A percentile compares a stretch with the other conserved stretches of the same genome.
phyloP scores from a whole-genome alignment of 30 jellyfish, hydroid and myxozoan genomes.

The Clytia hemisphaerica region DNA sequence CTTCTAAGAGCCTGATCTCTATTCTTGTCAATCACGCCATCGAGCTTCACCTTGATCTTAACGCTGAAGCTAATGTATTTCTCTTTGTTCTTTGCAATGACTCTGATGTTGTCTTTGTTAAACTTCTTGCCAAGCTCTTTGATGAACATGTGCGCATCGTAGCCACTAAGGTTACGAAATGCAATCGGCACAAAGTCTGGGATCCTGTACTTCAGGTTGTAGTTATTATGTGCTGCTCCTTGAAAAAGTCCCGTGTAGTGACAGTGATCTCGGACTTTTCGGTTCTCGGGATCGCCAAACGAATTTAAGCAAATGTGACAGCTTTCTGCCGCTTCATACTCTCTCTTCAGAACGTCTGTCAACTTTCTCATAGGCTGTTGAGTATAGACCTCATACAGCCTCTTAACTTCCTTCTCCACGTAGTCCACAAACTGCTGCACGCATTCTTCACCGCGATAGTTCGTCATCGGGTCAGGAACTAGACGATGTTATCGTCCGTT shows the following conservation, averaged over 20 bases:
- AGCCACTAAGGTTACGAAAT: constrained; percentile 42
- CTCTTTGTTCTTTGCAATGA: background rate
- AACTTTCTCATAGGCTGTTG: too few relatives aligned
- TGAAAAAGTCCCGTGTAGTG: constrained; percentile 41
- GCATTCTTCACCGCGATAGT: background rate
- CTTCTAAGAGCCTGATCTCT: background rate
- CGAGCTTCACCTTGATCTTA: background rate
- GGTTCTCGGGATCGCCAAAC: constrained; percentile 2
- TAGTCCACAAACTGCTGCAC: background rate
- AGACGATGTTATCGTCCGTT: too few relatives aligned
- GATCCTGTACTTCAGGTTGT: constrained; percentile 27
- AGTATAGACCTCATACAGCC: background rate
- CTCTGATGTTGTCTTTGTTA: background rate
- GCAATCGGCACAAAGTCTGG: constrained; percentile 18
- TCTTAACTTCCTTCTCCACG: background rate
- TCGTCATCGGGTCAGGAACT: too few relatives aligned
- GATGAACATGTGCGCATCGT: constrained; percentile 47
- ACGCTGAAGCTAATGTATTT: background rate
- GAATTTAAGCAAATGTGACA: too few relatives aligned
- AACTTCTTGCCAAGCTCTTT: constrained; percentile 16
- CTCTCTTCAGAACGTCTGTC: too few relatives aligned
- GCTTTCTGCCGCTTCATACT: too few relatives aligned
- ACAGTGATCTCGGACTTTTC: constrained; percentile 48
- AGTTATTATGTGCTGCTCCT: constrained; percentile 50
- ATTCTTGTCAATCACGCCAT: background rate